Base-by-base conservation (phyloP, 2,797 vertebrate genomes). In the Pelodytes ibericus region DNA sequence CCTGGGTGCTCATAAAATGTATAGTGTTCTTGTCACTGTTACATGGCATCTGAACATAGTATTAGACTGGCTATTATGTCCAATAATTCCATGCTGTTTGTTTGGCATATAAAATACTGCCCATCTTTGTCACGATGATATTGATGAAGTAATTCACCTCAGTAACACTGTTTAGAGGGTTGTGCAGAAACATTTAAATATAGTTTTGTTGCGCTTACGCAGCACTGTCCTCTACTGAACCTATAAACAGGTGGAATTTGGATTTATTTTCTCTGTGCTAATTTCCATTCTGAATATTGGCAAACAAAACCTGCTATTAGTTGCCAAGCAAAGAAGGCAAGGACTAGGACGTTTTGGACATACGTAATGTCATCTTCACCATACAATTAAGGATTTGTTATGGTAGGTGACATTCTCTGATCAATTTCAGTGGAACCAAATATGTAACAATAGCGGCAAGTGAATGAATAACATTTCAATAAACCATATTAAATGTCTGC, bases 351-450 rank as follows among this genome's bases (percentile, higher is more conserved):
- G n/a, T 22, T 6, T 7, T 53, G 6, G 49, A 20, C 3, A 25
- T 5, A 22, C 20, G n/a, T 22, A 1, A 53, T 65, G 60, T 31
- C 62, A 59, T 75, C 44, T 31, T 33, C 36, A 57, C 71, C 1
- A 65, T 3, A 62, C 74, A 80, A 44, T 81, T 80, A 75, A 60
- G 26, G 51, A 69, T 77, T n/a, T n/a, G n/a, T n/a, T n/a, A n/a
- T 84, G 65, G 33, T 80, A 13, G 86, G 82, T 71, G 58, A 72
- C 74, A 57, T 13, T 80, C 59, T 60, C 27, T 75, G 77, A 81
- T 72, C 76, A 75, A 77, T 87, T 90, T 87, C 84, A 85, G 83
- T 80, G 88, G 85, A 88, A 86, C 60, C 79, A 81, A 83, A 82
- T 82, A 80, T 86, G 82, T 81, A 86, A 83, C 84, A 81, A 83